Conservation (phyloP, 92 coral and sea anemone genomes). For the Umimayanthus kanabou region DNA sequence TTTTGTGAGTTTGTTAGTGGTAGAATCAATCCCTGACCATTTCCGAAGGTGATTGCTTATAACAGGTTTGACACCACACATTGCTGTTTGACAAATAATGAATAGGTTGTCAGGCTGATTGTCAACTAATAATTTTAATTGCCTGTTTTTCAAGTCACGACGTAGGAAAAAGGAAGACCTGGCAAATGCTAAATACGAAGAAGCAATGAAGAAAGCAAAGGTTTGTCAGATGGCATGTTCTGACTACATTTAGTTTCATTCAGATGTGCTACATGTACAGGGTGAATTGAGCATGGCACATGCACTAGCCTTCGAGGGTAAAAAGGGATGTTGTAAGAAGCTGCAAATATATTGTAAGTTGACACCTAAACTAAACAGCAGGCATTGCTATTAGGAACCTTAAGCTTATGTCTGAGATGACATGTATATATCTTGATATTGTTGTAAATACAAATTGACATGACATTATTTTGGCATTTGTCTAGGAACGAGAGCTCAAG, state of each 20-base stretch:
- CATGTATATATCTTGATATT: background rate
- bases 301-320: no score
- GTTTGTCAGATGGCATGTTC: constrained; percentile 23
- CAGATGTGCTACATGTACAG: no score
- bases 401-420: no score
- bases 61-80: no score
- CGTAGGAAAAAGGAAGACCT: constrained; percentile 92
- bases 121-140: background rate
- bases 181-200: constrained; percentile 94
- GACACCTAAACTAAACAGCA: no score
- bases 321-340: no score
- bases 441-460: background rate
- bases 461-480: background rate
- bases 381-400: no score
- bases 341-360: no score
- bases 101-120: background rate
- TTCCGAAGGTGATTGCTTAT: no score
- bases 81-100: background rate
- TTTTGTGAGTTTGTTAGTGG: no score
- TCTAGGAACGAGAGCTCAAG: constrained; percentile 93
- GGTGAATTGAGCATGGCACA: background rate
- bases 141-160: constrained; percentile 63
- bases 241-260: background rate
- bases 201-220: constrained; percentile 97
- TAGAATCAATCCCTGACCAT: no score